Conservation (phyloP, 2,113 vertebrate genomes). For the Cryptomyrus ogoouensis region DNA sequence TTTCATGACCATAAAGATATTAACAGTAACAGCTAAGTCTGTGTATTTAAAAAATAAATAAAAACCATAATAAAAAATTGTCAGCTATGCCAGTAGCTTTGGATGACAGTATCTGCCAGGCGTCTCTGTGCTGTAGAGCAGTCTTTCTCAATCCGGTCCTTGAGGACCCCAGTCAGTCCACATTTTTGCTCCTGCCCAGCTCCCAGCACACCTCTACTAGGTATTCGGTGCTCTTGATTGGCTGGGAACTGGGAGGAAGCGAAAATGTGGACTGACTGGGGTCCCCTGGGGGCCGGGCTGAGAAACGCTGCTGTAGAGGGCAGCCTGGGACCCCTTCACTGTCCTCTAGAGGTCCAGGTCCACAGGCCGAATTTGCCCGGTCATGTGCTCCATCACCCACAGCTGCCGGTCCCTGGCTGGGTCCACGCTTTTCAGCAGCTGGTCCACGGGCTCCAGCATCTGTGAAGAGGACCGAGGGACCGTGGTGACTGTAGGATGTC, state of each 20-base stretch:
- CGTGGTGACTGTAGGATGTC: not conserved
- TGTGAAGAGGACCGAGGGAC: constrained; percentile 44
- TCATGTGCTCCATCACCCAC: constrained; percentile 95
- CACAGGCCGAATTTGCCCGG: constrained; percentile 84
- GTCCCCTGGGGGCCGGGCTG: not conserved
- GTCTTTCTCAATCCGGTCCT: not conserved
- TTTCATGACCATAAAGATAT: constrained; percentile 3
- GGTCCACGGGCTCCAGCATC: constrained; percentile 91
- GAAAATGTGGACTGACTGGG: not conserved
- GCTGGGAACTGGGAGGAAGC: not conserved
- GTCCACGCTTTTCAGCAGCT: constrained; percentile 90
- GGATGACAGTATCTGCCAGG: constrained; percentile 9
- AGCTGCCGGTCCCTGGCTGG: constrained; percentile 94
- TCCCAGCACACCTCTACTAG: not conserved
- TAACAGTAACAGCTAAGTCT: not conserved
- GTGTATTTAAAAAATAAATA: not conserved
- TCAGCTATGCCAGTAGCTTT: constrained; percentile 15
- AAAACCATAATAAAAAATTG: not conserved
- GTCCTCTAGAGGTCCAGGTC: constrained; percentile 87
- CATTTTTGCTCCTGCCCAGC: not conserved
- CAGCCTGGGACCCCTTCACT: not conserved
- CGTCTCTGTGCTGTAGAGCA: not conserved
- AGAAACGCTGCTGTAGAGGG: not conserved
- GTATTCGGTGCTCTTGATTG: not conserved
- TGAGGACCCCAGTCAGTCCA: not conserved